These are phyloP conservation scores for Calcarius lapponicus DNA, from an alignment of 2,797 vertebrate species.

Conservation along the genomic window DNA sequence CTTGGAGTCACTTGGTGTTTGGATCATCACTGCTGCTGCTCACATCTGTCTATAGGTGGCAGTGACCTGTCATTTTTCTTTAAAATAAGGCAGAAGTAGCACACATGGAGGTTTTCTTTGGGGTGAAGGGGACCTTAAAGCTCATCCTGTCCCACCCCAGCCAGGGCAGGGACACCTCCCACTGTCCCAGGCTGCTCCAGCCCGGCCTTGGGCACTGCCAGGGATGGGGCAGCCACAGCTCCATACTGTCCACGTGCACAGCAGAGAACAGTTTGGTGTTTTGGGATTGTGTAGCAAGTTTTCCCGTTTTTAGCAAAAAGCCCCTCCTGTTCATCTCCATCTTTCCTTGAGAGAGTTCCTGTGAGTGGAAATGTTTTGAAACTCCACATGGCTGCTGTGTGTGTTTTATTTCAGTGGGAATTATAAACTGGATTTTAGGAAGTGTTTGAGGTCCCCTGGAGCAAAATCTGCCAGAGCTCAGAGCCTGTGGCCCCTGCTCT, in stretches of 20 bases:
- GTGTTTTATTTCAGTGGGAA: neutral
- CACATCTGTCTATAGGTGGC: conserved; percentile 59
- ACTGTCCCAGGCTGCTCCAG: fast-evolving
- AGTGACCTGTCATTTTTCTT: conserved; percentile 31
- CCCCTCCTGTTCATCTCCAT: neutral
- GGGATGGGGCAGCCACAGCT: neutral
- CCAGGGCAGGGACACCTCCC: neutral
- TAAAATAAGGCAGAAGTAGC: neutral
- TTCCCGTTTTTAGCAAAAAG: neutral
- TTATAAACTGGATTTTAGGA: neutral
- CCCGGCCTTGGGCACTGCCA: neutral
- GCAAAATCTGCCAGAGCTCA: neutral
- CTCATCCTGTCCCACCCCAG: neutral
- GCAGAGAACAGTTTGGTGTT: neutral
- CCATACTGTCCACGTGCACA: neutral
- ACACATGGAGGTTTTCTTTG: fast-evolving
- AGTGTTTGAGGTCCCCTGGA: neutral
- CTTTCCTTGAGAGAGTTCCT: neutral
- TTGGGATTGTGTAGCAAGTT: neutral
- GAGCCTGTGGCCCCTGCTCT: neutral
- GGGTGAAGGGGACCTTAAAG: neutral
- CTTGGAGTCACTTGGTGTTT: neutral
- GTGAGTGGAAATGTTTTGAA: neutral
- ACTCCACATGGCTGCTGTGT: neutral
- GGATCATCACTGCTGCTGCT: neutral